Evolutionary conservation across 2,888 invertebrate species (phyloP).

Genomic region (Himalopsyche kuldschensis): DNA sequence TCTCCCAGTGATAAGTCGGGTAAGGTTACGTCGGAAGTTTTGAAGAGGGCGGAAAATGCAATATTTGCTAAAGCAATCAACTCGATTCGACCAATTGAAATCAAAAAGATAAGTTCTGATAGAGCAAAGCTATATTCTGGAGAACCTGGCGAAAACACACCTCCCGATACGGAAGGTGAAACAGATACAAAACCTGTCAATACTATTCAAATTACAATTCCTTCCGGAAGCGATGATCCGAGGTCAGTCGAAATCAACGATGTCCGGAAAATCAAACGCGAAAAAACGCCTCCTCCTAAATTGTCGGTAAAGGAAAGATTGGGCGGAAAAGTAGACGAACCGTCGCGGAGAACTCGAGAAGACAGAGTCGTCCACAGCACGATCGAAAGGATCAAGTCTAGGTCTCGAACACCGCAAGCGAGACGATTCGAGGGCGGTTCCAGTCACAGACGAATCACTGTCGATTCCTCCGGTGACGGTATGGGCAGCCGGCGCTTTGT

Average conservation of each 20-base stretch:
- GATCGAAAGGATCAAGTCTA: conserved; percentile 59
- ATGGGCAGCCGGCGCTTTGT: not conserved
- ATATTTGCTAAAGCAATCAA: conserved; percentile 88
- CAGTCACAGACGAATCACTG: conserved; percentile 54
- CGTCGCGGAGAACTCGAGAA: conserved; percentile 55
- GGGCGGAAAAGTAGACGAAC: conserved; percentile 73
- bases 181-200: conserved; percentile 47
- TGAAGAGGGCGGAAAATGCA: conserved; percentile 89
- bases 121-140: conserved; percentile 68
- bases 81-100: conserved; percentile 76
- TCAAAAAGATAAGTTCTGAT: conserved; percentile 72
- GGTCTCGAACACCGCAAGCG: conserved; percentile 55
- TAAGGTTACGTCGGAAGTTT: conserved; percentile 82
- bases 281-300: conserved; percentile 60
- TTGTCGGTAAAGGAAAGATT: conserved; percentile 78
- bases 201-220: conserved; percentile 62
- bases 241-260: conserved; percentile 55
- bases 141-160: conserved; percentile 45
- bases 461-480: conserved; percentile 49
- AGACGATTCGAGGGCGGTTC: conserved; percentile 40
- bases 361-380: conserved; percentile 59
- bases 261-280: conserved; percentile 51
- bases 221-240: conserved; percentile 52
- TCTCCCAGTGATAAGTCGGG: conserved; percentile 60
- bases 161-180: conserved; percentile 41